Base-by-base conservation (phyloP, 2,113 vertebrate species). In the Zosterops pallidus region DNA sequence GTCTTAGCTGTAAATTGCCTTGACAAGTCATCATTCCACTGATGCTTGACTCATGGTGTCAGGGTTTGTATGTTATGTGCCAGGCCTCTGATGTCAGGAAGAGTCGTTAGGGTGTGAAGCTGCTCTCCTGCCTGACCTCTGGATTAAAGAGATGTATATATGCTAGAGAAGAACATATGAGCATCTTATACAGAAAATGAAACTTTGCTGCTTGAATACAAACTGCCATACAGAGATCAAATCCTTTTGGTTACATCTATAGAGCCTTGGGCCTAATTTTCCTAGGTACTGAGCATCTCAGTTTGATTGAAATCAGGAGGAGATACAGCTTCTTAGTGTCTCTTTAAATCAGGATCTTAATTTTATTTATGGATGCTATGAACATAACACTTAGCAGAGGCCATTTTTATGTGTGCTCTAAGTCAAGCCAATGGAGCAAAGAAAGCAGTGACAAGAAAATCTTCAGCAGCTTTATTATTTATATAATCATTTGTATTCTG, bases 341-440 rank as follows among this genome's bases (percentile, higher is more conserved):
- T 95, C 84, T 92, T 88, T 90, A 92, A 89, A 94, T 96, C 85
- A 92, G 83, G 76, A 90, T 92, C 90, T 88, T 90, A 94, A 89
- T 93, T 96, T 95, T 94, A 90, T 96, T 96, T 96, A 93, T 93
- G 76, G 69, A 64, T 95, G 47, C 86, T 89, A 64, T 75, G 83
- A 97, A 90, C 72, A 35, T 92, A 95, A 90, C 64, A 67, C 85
- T 94, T 95, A 93, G 63, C 16, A 85, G 78, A 95, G 62, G 60
- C 92, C 76, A 72, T 96, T 96, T 97, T 94, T 92, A 83, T 88
- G 52, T 95, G 71, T 95, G 89, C 90, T 96, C 72, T 96, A 92
- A 96, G 93, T 96, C 88, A 95, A 96, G 53, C 68, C 95, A 95
- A 93, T 90, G 94, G 83, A 96, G 85, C 93, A 96, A 87, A 89